Evolutionary conservation across 2,113 vertebrate species (phyloP).

Genomic region (Tupaia chinensis): DNA sequence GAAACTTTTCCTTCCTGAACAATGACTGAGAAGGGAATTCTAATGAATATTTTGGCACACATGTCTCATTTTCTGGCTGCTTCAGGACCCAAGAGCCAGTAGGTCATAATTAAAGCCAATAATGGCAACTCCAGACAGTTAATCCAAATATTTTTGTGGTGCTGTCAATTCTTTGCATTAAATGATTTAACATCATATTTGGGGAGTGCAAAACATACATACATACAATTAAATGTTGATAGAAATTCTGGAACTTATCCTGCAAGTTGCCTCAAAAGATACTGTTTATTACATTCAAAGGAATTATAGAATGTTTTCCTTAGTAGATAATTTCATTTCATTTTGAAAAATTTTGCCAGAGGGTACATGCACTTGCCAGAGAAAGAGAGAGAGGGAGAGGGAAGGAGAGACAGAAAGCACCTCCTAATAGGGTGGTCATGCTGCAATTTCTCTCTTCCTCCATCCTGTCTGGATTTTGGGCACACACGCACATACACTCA

Average conservation of each 20-base stretch:
- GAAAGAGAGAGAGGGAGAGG: too few relatives aligned
- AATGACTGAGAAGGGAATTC: conserved; percentile 86
- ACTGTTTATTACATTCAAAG: conserved; percentile 83
- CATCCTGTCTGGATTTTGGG: too few relatives aligned
- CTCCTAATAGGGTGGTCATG: too few relatives aligned
- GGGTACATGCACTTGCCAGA: too few relatives aligned
- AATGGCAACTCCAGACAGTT: conserved; percentile 88
- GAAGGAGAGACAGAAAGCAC: too few relatives aligned
- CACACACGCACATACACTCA: too few relatives aligned
- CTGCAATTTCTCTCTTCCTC: too few relatives aligned
- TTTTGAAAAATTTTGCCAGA: too few relatives aligned
- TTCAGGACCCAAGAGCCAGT: conserved; percentile 87
- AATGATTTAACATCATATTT: conserved; percentile 86
- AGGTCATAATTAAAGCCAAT: conserved; percentile 89
- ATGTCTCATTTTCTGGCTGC: conserved; percentile 85
- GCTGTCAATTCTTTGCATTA: conserved; percentile 83
- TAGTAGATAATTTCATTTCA: conserved; percentile 76
- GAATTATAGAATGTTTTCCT: conserved; percentile 78
- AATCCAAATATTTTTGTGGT: conserved; percentile 87
- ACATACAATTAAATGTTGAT: conserved; percentile 81
- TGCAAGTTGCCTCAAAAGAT: conserved; percentile 77
- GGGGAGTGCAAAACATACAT: conserved; percentile 78
- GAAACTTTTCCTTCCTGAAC: conserved; percentile 84
- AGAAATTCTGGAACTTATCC: conserved; percentile 80
- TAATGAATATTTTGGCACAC: conserved; percentile 88